Conservation (phyloP, 2,888 invertebrate species). For the Aspidapion aeneum region DNA sequence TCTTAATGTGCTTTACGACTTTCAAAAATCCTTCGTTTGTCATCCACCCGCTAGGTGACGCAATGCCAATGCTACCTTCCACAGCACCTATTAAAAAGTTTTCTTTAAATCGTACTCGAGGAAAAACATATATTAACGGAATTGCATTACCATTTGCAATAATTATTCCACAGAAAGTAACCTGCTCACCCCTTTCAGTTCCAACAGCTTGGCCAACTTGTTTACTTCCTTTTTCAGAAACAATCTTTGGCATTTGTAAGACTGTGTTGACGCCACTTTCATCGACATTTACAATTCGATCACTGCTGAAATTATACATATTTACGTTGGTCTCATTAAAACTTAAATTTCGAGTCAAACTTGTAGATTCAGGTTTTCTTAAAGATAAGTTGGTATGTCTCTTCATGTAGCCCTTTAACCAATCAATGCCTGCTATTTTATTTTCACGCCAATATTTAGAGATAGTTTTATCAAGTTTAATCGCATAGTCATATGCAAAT, state of each 20-base stretch:
- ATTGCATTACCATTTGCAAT: slow-evolving; percentile 14
- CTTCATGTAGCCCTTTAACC: slow-evolving; percentile 5
- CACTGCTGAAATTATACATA: background rate
- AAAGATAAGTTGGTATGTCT: slow-evolving; percentile 6
- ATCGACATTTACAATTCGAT: slow-evolving; percentile 2
- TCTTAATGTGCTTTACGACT: slow-evolving; percentile 32
- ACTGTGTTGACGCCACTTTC: slow-evolving; percentile 7
- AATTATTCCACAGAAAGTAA: slow-evolving; percentile 16
- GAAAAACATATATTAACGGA: slow-evolving; percentile 18
- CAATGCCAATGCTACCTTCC: slow-evolving; percentile 15
- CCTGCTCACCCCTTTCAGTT: slow-evolving; percentile 7
- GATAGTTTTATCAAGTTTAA: background rate
- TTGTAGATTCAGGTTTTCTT: slow-evolving; percentile 7
- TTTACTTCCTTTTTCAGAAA: background rate
- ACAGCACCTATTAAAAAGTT: slow-evolving; percentile 17
- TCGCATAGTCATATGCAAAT: background rate
- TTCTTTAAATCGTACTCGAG: slow-evolving; percentile 14
- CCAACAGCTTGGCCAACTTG: background rate
- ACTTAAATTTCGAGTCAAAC: background rate
- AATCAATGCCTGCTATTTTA: background rate
- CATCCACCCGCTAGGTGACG: slow-evolving; percentile 16
- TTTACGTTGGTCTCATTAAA: slow-evolving; percentile 5
- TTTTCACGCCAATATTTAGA: background rate
- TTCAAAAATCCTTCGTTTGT: slow-evolving; percentile 26
- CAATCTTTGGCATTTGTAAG: background rate